Evolutionary conservation across 2,797 vertebrate genomes (phyloP), one percentile per base, ranked within the genome.

Genomic region (Arremon brunneinucha): DNA sequence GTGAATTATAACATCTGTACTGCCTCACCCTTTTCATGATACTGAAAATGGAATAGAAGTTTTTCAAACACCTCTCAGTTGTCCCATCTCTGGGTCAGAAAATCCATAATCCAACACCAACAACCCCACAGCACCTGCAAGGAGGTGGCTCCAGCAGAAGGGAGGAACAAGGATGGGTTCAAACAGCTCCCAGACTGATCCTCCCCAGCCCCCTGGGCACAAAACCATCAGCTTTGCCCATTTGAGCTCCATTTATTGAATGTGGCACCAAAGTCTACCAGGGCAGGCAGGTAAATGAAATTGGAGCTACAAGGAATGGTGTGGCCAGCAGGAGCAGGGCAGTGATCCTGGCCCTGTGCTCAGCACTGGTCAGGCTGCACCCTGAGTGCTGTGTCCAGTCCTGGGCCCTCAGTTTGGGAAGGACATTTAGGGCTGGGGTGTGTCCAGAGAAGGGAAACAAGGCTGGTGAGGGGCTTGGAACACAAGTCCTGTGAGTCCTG

Each of bases 401-500:
- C 55, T 9, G 16, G 46, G 8, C 21, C 12, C 22, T 16, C 64
- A 19, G 9, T 4, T 24, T 3, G 26, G n/a, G n/a, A 55, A 28
- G 41, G 39, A n/a, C 2, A 0, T 16, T 3, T 32, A 64, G 50
- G 13, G 6, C 34, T 20, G 32, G 24, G 14, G 17, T 2, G 0
- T 12, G 9, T 34, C 19, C 34, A 64, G 56, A 53, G 11, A 4
- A 62, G 18, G 19, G 41, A 3, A 53, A 21, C 5, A 2, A 27
- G 50, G 30, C 15, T 55, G 30, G 23, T 15, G 34, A 47, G 1
- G 57, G 57, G 12, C 2, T 13, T 28, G 68, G 41, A 55, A 11
- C 34, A 72, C 24, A 17, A 47, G 1, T 0, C 20, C 43, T 56
- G 19, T 28, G 34, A 35, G 15, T 35, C 10, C 55, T 57, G 56